phyloP scores from a whole-genome alignment of 2,888 invertebrate genomes.

The Heliconius aoede region DNA sequence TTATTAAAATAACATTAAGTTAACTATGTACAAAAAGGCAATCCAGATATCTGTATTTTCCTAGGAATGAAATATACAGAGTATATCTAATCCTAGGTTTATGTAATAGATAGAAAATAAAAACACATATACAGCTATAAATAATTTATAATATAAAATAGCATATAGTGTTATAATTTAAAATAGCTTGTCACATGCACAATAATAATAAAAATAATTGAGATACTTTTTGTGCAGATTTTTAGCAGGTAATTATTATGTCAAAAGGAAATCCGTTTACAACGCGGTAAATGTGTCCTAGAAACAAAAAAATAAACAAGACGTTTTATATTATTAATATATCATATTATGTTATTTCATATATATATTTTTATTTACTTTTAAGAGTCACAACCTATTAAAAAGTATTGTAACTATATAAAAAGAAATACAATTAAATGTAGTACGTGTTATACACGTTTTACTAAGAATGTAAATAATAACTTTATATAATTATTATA shows the following conservation, averaged over 20 bases:
- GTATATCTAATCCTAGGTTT: too few species aligned
- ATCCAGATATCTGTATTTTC: too few species aligned
- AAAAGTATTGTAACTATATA: neutral
- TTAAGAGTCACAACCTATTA: neutral
- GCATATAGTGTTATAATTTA: too few species aligned
- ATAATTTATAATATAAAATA: too few species aligned
- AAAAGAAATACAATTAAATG: neutral
- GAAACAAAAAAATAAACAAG: neutral
- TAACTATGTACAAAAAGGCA: too few species aligned
- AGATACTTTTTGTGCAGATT: neutral
- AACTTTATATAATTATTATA: too few species aligned
- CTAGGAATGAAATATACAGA: too few species aligned
- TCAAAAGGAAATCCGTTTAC: constrained; percentile 13
- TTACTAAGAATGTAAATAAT: too few species aligned
- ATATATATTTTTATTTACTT: neutral
- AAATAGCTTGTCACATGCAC: neutral
- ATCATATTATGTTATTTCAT: neutral
- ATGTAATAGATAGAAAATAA: neutral
- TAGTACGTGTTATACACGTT: too few species aligned
- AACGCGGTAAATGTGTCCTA: neutral
- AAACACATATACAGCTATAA: neutral
- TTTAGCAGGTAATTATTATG: neutral
- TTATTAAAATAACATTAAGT: too few species aligned
- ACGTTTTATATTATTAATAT: neutral
- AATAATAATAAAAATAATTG: neutral